These are phyloP conservation scores for Gymnoscopelus braueri DNA, from an alignment of 2,797 vertebrate species.

Conservation along the genomic window DNA sequence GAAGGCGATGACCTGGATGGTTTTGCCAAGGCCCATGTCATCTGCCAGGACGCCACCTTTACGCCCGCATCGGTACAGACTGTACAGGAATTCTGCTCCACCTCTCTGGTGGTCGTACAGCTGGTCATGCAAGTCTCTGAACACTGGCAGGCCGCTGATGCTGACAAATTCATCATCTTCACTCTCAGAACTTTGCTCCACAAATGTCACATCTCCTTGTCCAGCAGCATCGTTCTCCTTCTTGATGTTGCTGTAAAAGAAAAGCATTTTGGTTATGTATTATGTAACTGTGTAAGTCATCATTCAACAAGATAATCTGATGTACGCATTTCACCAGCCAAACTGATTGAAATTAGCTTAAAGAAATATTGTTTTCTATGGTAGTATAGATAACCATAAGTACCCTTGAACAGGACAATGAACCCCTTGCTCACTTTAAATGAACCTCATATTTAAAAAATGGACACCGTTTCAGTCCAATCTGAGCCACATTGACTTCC, in stretches of 20 bases:
- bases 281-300: no score
- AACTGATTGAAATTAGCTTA: no score
- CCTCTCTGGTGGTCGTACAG: constrained; percentile 91
- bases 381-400: no score
- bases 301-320: no score
- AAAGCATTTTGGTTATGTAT: not conserved
- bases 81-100: constrained; percentile 89
- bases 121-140: constrained; percentile 84
- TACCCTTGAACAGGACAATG: no score
- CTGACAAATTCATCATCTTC: constrained; percentile 66
- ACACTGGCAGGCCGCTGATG: constrained; percentile 85
- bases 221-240: constrained; percentile 81
- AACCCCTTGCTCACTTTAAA: no score
- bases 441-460: no score
- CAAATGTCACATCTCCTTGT: constrained; percentile 75
- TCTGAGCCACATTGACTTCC: no score
- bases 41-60: constrained; percentile 92
- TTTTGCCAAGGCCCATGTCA: constrained; percentile 97
- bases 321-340: no score
- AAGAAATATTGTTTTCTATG: no score
- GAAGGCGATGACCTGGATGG: constrained; percentile 92
- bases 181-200: constrained; percentile 53
- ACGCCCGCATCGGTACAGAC: constrained; percentile 79
- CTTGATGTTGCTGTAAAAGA: constrained; percentile 78
- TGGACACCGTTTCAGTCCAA: no score